phyloP scores from a whole-genome alignment of 2,113 vertebrate species.

The Morone chrysops region DNA sequence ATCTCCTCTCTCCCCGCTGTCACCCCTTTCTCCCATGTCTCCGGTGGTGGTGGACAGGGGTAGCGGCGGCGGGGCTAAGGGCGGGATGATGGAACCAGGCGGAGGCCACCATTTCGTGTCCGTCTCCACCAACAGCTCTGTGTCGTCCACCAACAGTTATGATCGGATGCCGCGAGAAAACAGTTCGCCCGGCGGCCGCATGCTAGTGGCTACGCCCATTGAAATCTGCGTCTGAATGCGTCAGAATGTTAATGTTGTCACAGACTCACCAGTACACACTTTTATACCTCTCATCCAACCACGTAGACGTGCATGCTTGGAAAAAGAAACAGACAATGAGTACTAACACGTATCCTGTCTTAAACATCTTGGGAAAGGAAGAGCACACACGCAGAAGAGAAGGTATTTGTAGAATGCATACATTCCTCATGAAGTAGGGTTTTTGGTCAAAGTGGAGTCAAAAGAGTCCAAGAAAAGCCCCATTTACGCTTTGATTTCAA shows the following conservation, averaged over 20 bases:
- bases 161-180: constrained; percentile 85
- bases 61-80: constrained; percentile 65
- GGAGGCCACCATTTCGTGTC: constrained; percentile 82
- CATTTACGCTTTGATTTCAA: constrained; percentile 27
- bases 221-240: constrained; percentile 86
- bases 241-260: neutral
- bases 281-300: constrained; percentile 63
- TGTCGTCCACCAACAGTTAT: constrained; percentile 88
- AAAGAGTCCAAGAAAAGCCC: constrained; percentile 16
- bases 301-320: constrained; percentile 57
- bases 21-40: constrained; percentile 76
- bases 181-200: constrained; percentile 78
- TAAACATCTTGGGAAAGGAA: constrained; percentile 27
- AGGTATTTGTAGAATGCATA: constrained; percentile 1
- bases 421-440: constrained; percentile 19
- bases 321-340: constrained; percentile 39
- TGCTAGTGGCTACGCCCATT: constrained; percentile 87
- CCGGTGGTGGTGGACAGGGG: constrained; percentile 64
- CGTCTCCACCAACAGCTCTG: constrained; percentile 85
- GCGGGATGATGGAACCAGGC: constrained; percentile 68
- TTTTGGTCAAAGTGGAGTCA: constrained; percentile 4
- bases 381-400: constrained; percentile 14
- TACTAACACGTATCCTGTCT: constrained; percentile 33
- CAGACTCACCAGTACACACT: constrained; percentile 30
- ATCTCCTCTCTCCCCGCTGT: constrained; percentile 75